Conservation (phyloP, 2,797 vertebrate species). For the Galago senegalensis region DNA sequence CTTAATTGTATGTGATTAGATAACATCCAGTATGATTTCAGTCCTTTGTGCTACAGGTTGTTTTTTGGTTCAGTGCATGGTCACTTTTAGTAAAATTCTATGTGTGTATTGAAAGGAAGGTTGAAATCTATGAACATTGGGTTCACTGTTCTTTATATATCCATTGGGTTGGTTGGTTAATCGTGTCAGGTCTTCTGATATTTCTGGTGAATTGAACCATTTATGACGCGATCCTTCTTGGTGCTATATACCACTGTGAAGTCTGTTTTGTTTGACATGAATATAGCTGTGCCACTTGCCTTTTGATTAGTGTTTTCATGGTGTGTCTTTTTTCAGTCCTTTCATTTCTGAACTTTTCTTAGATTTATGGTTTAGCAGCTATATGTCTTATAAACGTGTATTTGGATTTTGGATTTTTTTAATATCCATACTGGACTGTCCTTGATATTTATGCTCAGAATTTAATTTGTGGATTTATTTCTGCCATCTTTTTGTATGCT, state of each 20-base stretch:
- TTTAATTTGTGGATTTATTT: neutral
- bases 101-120: neutral
- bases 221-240: neutral
- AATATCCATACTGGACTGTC: neutral
- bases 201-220: neutral
- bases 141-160: neutral
- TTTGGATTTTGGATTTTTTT: neutral
- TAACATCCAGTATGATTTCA: neutral
- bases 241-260: neutral
- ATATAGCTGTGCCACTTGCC: neutral
- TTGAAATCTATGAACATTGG: neutral
- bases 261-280: neutral
- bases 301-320: neutral
- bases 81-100: neutral
- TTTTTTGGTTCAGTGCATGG: neutral
- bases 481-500: neutral
- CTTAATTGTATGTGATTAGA: neutral
- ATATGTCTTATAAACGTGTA: neutral
- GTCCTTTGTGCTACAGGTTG: neutral
- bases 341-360: neutral
- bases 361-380: neutral
- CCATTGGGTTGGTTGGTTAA: neutral
- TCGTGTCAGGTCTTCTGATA: neutral
- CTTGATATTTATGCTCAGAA: neutral
- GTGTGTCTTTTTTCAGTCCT: neutral